Evolutionary conservation across 2,113 vertebrate genomes (phyloP).

Genomic region (Xyliphius kryptos): DNA sequence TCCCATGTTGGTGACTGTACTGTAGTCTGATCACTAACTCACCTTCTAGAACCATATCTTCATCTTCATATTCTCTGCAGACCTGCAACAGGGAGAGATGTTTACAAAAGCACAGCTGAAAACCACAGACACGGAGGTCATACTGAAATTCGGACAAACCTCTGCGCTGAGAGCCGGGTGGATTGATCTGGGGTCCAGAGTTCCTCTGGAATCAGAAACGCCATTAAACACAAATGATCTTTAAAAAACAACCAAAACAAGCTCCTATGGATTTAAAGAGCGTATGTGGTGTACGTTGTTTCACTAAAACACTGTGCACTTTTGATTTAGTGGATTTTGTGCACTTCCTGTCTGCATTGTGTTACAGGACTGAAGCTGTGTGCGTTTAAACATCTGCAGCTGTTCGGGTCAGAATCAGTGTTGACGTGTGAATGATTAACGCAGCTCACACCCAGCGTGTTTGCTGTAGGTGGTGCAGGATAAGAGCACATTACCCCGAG

Average conservation of each 20-base stretch:
- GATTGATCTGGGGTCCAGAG: slow-evolving; percentile 20
- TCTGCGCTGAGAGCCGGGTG: slow-evolving; percentile 34
- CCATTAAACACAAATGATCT: background rate
- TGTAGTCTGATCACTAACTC: no score
- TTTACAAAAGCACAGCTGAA: no score
- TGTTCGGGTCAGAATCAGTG: background rate
- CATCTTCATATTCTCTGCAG: no score
- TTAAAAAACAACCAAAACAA: background rate
- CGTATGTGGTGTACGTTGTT: background rate
- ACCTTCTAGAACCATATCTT: no score
- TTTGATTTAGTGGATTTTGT: no score
- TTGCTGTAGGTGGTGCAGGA: slow-evolving; percentile 23
- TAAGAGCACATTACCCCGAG: slow-evolving; percentile 23
- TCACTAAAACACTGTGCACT: no score
- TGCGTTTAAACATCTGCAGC: background rate
- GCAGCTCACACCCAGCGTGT: slow-evolving; percentile 22
- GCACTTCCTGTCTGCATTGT: no score
- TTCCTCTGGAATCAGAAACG: slow-evolving; percentile 16
- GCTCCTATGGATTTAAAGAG: background rate
- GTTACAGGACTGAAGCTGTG: no score
- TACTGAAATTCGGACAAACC: slow-evolving; percentile 23
- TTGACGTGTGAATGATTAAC: slow-evolving; percentile 15
- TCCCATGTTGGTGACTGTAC: no score
- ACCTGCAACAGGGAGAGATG: no score
- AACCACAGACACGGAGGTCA: no score